A percentile compares a stretch with the other conserved stretches of the same genome.
phyloP scores from a whole-genome alignment of 2,888 invertebrate species.

The Iphiclides podalirius region DNA sequence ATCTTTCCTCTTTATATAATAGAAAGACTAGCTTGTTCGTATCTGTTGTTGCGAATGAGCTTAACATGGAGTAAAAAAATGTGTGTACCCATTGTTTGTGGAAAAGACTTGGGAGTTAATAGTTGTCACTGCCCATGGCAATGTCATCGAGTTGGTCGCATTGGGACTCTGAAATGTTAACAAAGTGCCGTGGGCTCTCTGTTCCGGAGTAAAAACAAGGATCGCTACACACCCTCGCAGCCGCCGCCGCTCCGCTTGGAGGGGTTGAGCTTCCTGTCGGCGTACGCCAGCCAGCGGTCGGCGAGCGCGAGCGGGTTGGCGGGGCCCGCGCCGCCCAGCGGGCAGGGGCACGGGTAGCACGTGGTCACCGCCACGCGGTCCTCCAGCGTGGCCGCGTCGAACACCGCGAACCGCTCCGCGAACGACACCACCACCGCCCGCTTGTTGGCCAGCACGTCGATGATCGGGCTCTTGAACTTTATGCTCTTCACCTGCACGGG shows the following conservation, averaged over 20 bases:
- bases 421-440: slow-evolving; percentile 93
- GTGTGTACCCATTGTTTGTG: no score
- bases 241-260: slow-evolving; percentile 90
- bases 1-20: no score
- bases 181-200: no score
- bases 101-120: no score
- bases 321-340: slow-evolving; percentile 66
- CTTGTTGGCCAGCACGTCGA: slow-evolving; percentile 93
- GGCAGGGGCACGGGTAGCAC: slow-evolving; percentile 93
- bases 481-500: slow-evolving; percentile 90
- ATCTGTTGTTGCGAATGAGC: no score
- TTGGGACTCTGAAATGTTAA: no score
- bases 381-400: slow-evolving; percentile 93
- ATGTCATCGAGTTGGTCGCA: no score
- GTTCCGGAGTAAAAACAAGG: no score
- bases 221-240: slow-evolving; percentile 89
- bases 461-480: slow-evolving; percentile 94
- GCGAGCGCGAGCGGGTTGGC: slow-evolving; percentile 93
- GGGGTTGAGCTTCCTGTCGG: slow-evolving; percentile 91
- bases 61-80: no score
- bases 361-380: slow-evolving; percentile 93
- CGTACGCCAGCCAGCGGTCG: slow-evolving; percentile 90
- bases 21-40: no score
- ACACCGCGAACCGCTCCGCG: slow-evolving; percentile 93
- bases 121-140: no score